phyloP scores from a whole-genome alignment of 2,113 vertebrate genomes.

The Nansenia antarctica region DNA sequence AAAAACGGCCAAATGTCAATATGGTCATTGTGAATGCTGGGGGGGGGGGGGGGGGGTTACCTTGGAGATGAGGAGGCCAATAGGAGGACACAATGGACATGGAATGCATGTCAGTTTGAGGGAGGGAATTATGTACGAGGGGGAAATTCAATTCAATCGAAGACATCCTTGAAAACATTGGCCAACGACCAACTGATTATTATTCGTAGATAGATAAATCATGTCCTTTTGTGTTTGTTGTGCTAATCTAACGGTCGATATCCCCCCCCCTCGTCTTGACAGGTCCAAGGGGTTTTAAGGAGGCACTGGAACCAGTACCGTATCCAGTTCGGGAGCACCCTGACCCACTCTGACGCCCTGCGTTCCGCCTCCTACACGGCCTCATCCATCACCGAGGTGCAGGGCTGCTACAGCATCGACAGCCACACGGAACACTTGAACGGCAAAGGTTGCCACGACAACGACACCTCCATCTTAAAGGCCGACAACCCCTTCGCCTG shows the following conservation, averaged over 20 bases:
- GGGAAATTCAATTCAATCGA: no score
- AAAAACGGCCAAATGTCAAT: background rate
- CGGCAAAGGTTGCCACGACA: constrained; percentile 86
- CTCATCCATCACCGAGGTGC: constrained; percentile 89
- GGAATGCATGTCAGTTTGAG: background rate
- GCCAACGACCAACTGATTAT: no score
- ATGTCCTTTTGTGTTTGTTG: background rate
- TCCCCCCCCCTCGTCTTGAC: background rate
- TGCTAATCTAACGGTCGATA: background rate
- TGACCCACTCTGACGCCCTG: constrained; percentile 85
- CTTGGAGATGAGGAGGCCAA: background rate
- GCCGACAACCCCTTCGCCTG: constrained; percentile 82
- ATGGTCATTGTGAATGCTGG: background rate
- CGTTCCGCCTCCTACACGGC: constrained; percentile 94
- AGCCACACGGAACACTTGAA: constrained; percentile 87
- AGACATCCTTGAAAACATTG: no score
- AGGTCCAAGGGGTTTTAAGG: constrained; percentile 93
- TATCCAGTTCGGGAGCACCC: constrained; percentile 90
- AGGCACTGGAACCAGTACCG: constrained; percentile 95
- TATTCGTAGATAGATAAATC: background rate
- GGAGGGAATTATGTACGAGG: no score
- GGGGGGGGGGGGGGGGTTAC: no score
- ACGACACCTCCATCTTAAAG: constrained; percentile 77
- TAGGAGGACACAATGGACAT: background rate
- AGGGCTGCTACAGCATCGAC: constrained; percentile 87